Base-by-base conservation (phyloP, 2,888 invertebrate genomes). In the Mimachlamys varia region DNA sequence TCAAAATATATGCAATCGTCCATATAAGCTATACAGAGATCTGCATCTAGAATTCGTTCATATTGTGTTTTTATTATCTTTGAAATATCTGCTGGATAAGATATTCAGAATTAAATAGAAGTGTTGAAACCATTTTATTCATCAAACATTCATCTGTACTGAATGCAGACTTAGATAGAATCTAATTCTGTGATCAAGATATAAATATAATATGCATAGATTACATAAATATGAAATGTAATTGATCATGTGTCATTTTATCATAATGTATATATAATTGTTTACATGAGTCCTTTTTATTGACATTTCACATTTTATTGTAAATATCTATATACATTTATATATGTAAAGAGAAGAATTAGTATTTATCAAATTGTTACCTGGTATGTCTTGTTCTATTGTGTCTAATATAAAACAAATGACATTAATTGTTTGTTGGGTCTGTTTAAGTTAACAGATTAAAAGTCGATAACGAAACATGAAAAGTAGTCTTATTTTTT, bases 351-450 rank as follows among this genome's bases (percentile, higher is more conserved):
- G 76, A 76, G 76, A 76, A 76, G 22, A 76, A 22, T 76, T 76
- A 76, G 76, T 76, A 76, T 76, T 76, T 76, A 76, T 76, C 76
- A 76, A 76, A 33, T 33, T 76, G 76, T 76, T 76, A 76, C 13
- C 4, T 5, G 7, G 44, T 33, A 33, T 33, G 76, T 76, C 7
- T 13, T 76, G 58, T 33, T 76, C 27, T 76, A 76, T 76, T 76
- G 76, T 76, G 76, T 76, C 76, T 76, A n/a, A n/a, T n/a, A 76
- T 33, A 22, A 76, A 76, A 76, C 76, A 76, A 76, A 76, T 4
- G 76, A 76, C 10, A 44, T 44, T 44, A 44, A n/a, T 76, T 76
- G 17, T 76, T 76, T 76, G 76, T 76, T 76, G 76, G 33, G 27
- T 76, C 76, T 76, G 76, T 76, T 76, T 76, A 44, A 44, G 44